Evolutionary conservation across 2,113 vertebrate genomes (phyloP), one percentile per base, ranked within the genome.

Genomic region (Toxotes chatareus): DNA sequence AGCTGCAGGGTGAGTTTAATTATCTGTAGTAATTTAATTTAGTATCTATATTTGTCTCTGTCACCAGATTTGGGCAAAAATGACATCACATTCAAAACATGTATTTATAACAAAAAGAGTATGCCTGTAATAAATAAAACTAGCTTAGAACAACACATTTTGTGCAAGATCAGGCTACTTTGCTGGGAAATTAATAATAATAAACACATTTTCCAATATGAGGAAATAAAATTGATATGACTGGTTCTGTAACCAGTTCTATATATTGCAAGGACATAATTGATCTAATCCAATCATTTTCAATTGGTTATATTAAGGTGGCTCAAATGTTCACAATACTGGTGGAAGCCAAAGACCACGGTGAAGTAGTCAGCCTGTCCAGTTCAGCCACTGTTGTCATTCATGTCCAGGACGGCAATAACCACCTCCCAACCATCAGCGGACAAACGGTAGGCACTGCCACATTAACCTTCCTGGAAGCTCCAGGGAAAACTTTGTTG

Each of bases 301-400:
- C 1, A 12, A 81, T 23, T 77, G 1, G 34, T 67, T 72, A 1
- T 72, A 5, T 83, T 13, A 53, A 94, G 93, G 74, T 32, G 79
- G 77, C 83, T 17, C 51, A 84, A 4, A 80, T 12, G 46, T 84
- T 86, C 40, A 87, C 27, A 11, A 31, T 94, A 61, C 2, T 61
- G 21, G 78, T 93, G 40, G 89, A 90, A 64, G 91, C 89, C 51
- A 91, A 77, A 67, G 93, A 94, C 71, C 81, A 92, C 0, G 89
- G 93, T 0, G 83, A 93, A 3, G 79, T 73, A 1, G 56, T 93
- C 60, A 70, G 69, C 12, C 73, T 93, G 55, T 94, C 92, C 46
- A 93, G 91, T 76, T 90, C 86, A 34, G 83, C 91, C 14, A 88
- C 85, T 16, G 87, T 92, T 14, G 4, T 94, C 14, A 51, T 94